phyloP scores from a whole-genome alignment of 2,888 invertebrate species.

The Tryphoninae sp. region DNA sequence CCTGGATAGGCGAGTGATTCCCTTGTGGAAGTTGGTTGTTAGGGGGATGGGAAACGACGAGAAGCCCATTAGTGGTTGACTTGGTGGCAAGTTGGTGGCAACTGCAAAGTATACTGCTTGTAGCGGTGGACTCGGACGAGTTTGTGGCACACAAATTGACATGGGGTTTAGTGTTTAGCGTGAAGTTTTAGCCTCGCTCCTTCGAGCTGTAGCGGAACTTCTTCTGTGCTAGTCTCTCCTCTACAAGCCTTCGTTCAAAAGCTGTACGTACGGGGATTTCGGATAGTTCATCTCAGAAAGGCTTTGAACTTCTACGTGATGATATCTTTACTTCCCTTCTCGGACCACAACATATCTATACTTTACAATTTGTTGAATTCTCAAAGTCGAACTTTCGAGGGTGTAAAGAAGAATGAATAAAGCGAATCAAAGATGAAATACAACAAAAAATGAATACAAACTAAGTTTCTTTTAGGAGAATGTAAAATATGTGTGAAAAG shows the following conservation, averaged over 20 bases:
- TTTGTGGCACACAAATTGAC: constrained; percentile 9
- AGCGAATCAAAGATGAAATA: no score
- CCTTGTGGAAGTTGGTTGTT: neutral
- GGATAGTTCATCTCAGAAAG: constrained; percentile 9
- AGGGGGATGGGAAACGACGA: constrained; percentile 1
- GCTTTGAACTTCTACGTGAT: no score
- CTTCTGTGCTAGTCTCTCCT: neutral
- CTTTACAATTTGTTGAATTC: no score
- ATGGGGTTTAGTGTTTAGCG: constrained; percentile 17
- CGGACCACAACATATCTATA: no score
- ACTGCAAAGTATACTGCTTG: constrained; percentile 26
- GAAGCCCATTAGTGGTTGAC: constrained; percentile 35
- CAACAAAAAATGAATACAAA: neutral
- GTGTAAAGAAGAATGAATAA: no score
- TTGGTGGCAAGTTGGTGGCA: constrained; percentile 13
- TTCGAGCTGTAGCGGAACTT: constrained; percentile 5
- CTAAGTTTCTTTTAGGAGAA: neutral
- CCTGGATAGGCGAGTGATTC: neutral
- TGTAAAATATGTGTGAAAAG: no score
- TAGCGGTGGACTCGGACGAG: constrained; percentile 4
- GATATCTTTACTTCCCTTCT: no score
- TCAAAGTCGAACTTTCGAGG: no score
- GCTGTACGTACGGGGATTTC: constrained; percentile 16
- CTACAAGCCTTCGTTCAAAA: neutral
- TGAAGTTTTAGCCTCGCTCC: constrained; percentile 15